Evolutionary conservation across 2,888 invertebrate species (phyloP).

Genomic region (Oscheius sp.): DNA sequence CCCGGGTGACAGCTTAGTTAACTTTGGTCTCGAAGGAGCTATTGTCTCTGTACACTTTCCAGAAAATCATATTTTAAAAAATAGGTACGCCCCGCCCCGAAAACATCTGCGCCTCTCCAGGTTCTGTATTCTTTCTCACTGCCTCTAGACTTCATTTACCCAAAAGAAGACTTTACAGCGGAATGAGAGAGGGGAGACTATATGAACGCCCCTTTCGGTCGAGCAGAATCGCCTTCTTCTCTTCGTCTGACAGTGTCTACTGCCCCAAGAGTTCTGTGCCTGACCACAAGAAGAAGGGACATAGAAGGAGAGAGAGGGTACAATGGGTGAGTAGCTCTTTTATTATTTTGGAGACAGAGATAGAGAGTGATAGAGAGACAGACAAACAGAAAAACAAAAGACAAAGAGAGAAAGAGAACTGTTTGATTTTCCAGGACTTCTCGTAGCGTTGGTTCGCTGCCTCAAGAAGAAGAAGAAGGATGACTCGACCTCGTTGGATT

Average conservation of each 20-base stretch:
- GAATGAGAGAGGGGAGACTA: constrained; percentile 6
- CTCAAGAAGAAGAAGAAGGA: constrained; percentile 21
- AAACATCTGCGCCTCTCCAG: background rate
- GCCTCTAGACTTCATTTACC: background rate
- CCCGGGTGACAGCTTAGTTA: too few species aligned
- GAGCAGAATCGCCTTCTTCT: background rate
- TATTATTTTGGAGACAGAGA: background rate
- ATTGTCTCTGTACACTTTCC: background rate
- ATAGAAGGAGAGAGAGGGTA: background rate
- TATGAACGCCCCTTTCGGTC: constrained; percentile 27
- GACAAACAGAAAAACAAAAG: too few species aligned
- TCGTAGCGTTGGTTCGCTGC: constrained; percentile 16
- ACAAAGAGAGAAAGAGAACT: too few species aligned
- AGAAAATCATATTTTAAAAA: background rate
- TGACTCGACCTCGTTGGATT: constrained; percentile 14
- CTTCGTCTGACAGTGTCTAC: background rate
- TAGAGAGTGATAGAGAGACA: background rate
- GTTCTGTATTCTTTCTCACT: background rate
- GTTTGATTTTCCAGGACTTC: constrained; percentile 7
- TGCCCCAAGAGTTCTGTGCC: background rate
- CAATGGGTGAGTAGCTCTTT: constrained; percentile 7
- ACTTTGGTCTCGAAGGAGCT: too few species aligned
- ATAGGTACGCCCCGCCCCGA: background rate
- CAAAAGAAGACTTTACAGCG: constrained; percentile 27
- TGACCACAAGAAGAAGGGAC: too few species aligned